Evolutionary conservation across 2,797 vertebrate species (phyloP).

Genomic region (Lutjanus argentimaculatus): DNA sequence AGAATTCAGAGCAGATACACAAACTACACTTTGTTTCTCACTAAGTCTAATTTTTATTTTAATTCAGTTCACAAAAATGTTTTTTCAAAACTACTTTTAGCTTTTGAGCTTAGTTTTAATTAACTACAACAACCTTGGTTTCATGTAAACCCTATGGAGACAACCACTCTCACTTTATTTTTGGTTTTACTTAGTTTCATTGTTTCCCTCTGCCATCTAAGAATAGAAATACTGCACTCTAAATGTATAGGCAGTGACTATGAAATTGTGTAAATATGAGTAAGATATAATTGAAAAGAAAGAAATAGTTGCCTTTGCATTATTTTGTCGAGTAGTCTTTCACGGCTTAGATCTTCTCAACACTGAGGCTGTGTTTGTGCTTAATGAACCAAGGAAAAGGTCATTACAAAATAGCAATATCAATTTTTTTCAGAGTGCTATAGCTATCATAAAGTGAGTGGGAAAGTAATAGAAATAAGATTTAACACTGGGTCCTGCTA

Average conservation of each 20-base stretch:
- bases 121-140: too few relatives aligned
- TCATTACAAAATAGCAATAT: constrained; percentile 80
- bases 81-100: too few relatives aligned
- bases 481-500: constrained; percentile 81
- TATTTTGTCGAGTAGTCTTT: constrained; percentile 69
- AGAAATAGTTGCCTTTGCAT: constrained; percentile 67
- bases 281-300: constrained; percentile 66
- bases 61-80: too few relatives aligned
- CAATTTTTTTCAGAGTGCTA: constrained; percentile 75
- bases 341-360: constrained; percentile 70
- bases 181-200: constrained; percentile 16
- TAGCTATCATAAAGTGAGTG: constrained; percentile 81
- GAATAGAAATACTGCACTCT: neutral
- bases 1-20: too few relatives aligned
- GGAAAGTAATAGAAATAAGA: constrained; percentile 84
- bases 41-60: too few relatives aligned
- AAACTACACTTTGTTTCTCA: too few relatives aligned
- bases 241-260: constrained; percentile 16
- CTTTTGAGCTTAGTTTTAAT: too few relatives aligned
- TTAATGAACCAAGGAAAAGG: constrained; percentile 85
- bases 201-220: neutral
- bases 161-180: constrained; percentile 15
- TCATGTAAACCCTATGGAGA: constrained; percentile 1
- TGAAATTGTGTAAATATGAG: constrained; percentile 61
- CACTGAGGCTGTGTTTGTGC: constrained; percentile 67